Base-by-base conservation (phyloP, 2,888 invertebrate species). In the Caenorhabditis auriculariae region DNA sequence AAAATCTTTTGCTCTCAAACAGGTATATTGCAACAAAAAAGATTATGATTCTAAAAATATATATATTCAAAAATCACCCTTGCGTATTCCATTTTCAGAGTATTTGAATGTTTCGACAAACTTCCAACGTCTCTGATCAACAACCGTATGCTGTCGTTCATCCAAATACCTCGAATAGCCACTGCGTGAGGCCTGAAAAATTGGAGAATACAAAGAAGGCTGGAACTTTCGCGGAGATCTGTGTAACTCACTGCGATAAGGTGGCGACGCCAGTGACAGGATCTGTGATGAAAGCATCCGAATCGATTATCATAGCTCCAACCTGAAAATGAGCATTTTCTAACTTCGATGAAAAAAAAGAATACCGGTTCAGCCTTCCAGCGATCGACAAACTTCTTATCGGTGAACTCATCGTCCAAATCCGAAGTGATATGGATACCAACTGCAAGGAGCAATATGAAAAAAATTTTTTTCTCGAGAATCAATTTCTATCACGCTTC, bases 331-430 rank as follows among this genome's bases (percentile, higher is more conserved):
- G 4, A 12, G 15, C 32, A n/a, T 24, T 7, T 37, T 41, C 29
- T 32, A 28, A 43, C 24, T 39, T 17, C 21, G 44, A 41, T 52
- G 39, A 17, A 54, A 32, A 42, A 27, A 29, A 15, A 44, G 82
- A 89, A 90, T 1, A 98, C 87, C 6, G 94, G 94, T 84, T 98
- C 98, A 1, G 94, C 94, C 27, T 91, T 84, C 98, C 98, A 98
- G 59, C 95, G 87, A 24, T 88, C 86, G 9, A 91, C 58, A 9
- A 82, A 63, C 2, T 76, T 87, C 45, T 86, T 84, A 12, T 87
- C 76, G 4, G 21, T 75, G 38, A 75, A 70, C 38, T 76, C 76
- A 19, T 76, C 86, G 1, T 93, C 91, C 26, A 92, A 85, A 81
- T 94, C 89, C 42, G 89, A 87, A 42, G 90, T 88, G 9, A 69